Base-by-base conservation (phyloP, 2,113 vertebrate species). In the Siphamia tubifer region DNA sequence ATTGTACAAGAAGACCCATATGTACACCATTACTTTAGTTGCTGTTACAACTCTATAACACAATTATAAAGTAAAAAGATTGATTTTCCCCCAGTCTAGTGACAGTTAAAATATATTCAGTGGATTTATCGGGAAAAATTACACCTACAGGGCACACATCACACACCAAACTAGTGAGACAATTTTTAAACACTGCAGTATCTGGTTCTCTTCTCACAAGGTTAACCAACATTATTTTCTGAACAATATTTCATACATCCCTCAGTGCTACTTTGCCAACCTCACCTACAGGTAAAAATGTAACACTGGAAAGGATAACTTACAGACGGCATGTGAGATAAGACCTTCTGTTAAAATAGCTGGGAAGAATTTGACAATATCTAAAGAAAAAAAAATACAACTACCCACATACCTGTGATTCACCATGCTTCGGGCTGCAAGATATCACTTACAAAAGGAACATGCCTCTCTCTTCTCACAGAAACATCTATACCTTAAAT, bases 241-340 rank as follows among this genome's bases (percentile, higher is more conserved):
- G 32, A 21, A 15, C 9, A 34, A 3, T 16, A 51, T 13, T 34
- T 52, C 2, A 48, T 35, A 8, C 17, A 48, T 42, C n/a, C n/a
- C n/a, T n/a, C n/a, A 44, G 24, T 55, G 68, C 52, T 68, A 30
- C 1, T 4, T 7, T 48, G 47, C 5, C 65, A 39, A 63, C 56
- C 35, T 51, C 43, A 74, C 67, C 56, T 45, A 27, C 52, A 62
- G 51, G 48, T 70, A 39, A 53, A 53, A 65, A 56, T 65, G 23
- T 20, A 54, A 3, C 3, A 78, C 25, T 28, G 27, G 17, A 23
- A 55, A 21, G 24, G 44, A 20, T n/a, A 21, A 5, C 12, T 6
- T 11, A 11, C 23, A 64, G 31, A 28, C 40, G 52, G 11, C 40
- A 27, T 36, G 21, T 51, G 17, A 36, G 49, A 49, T 63, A 58